Conservation (phyloP, 2,113 vertebrate species). For the Galeopterus variegatus region DNA sequence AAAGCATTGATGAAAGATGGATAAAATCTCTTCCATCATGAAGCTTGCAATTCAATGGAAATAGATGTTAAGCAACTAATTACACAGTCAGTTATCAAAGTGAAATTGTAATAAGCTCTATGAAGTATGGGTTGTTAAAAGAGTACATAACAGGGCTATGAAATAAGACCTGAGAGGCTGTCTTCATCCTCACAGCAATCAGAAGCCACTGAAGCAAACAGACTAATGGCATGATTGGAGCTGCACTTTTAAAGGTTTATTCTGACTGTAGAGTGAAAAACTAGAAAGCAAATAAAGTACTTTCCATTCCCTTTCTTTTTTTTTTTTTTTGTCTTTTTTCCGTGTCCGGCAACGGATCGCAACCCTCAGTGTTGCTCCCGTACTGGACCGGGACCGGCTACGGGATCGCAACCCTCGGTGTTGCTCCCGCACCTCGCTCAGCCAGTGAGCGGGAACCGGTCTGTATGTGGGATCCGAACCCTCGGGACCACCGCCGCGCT, state of each 20-base stretch:
- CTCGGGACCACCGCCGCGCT: no score
- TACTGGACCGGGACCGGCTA: no score
- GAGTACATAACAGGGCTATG: not conserved
- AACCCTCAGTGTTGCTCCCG: no score
- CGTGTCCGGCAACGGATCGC: no score
- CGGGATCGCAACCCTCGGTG: no score
- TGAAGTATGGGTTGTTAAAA: not conserved
- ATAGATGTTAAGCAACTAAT: not conserved
- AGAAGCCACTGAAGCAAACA: not conserved
- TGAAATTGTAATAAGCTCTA: not conserved
- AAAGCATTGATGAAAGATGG: not conserved
- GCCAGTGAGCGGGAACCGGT: no score
- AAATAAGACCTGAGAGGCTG: not conserved
- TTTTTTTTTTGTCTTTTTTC: no score
- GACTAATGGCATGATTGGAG: not conserved
- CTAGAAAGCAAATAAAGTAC: not conserved
- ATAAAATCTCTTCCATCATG: not conserved
- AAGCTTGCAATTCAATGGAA: not conserved
- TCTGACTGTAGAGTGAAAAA: not conserved
- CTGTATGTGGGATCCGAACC: no score
- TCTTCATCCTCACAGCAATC: not conserved
- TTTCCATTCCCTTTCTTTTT: not conserved
- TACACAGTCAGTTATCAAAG: slow-evolving; percentile 21
- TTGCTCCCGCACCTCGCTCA: no score
- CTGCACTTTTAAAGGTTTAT: not conserved